Percentiles rank a stretch among this genome's conserved stretches.
phyloP scores from a whole-genome alignment of 2,113 vertebrate species.

The Tupaia tana region DNA sequence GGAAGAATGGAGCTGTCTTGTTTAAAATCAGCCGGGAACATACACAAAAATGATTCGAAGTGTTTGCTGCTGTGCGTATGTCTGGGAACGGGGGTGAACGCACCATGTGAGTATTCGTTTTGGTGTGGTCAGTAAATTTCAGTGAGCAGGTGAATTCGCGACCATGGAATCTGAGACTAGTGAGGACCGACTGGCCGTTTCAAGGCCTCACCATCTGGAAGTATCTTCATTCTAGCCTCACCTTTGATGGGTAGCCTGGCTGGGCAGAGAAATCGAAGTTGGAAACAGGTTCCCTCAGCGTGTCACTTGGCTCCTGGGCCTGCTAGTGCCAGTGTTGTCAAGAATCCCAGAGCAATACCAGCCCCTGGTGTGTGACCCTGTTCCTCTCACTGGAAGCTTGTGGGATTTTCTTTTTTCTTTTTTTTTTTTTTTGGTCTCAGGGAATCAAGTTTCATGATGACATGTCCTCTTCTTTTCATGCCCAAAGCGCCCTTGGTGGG shows the following conservation, averaged over 20 bases:
- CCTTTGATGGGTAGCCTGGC: not conserved
- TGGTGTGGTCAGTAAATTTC: not conserved
- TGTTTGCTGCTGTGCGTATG: rapidly evolving
- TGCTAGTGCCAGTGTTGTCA: not conserved
- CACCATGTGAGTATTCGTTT: rapidly evolving
- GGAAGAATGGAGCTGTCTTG: too few species aligned
- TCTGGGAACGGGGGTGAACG: not conserved
- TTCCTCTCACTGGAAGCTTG: not conserved
- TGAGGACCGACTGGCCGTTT: not conserved
- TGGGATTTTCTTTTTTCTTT: not conserved
- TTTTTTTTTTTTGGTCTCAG: not conserved
- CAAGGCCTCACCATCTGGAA: not conserved
- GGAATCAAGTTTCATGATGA: not conserved
- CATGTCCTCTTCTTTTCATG: not conserved
- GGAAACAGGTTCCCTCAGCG: not conserved
- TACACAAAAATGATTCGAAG: not conserved
- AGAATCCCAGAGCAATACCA: not conserved
- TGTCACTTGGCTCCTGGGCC: rapidly evolving
- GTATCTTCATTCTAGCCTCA: not conserved
- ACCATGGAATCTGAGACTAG: not conserved
- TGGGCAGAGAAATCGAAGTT: not conserved
- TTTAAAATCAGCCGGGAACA: not conserved
- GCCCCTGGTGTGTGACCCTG: not conserved
- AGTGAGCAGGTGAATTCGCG: not conserved
- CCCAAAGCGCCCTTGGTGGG: not conserved